Conservation (phyloP, 1,140 invertebrate genomes). For the Aphelenchoides fujianensis region DNA sequence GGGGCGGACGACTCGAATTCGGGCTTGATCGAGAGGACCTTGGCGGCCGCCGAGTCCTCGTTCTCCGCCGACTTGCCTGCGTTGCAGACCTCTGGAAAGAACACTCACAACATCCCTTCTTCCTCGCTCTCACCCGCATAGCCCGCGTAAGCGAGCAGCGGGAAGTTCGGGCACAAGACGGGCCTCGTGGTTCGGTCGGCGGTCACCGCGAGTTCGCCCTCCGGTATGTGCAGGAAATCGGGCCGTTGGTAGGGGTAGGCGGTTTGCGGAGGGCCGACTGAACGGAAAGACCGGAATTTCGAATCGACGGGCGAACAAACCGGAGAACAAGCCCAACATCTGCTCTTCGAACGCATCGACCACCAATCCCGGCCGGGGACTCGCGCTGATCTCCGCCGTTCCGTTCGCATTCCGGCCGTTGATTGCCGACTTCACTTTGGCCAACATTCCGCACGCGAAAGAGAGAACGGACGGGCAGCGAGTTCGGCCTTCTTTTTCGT, state of each 20-base stretch:
- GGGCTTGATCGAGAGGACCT: conserved; percentile 50
- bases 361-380: not conserved
- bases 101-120: not conserved
- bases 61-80: conserved; percentile 72
- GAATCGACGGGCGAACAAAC: not conserved
- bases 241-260: conserved; percentile 71
- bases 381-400: not conserved
- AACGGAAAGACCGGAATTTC: too few species aligned
- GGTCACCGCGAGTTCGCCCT: conserved; percentile 73
- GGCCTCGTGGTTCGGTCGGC: conserved; percentile 75
- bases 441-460: not conserved
- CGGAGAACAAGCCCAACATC: not conserved
- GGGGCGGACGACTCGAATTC: conserved; percentile 28
- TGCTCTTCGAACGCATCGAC: not conserved
- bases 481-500: too few species aligned
- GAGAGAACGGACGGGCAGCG: not conserved
- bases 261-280: conserved; percentile 20
- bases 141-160: conserved; percentile 74
- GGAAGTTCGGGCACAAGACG: conserved; percentile 76
- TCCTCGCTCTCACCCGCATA: conserved; percentile 77
- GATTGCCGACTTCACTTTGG: conserved; percentile 12
- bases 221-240: conserved; percentile 72
- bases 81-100: conserved; percentile 3
- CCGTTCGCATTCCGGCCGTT: not conserved
- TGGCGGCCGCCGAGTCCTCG: conserved; percentile 75